Conservation (phyloP, 2,797 vertebrate species). For the Chrosomus eos region DNA sequence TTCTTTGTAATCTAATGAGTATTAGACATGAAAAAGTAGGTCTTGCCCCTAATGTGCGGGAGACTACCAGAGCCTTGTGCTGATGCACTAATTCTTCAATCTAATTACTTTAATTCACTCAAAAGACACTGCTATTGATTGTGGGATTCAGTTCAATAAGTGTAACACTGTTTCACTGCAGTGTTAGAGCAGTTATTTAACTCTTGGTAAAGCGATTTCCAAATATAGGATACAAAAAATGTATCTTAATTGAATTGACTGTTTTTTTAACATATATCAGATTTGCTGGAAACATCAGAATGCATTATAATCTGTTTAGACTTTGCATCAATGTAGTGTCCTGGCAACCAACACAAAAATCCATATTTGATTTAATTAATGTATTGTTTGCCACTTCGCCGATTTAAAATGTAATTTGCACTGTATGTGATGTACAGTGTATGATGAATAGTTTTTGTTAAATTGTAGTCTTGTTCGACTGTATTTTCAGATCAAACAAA, state of each 20-base stretch:
- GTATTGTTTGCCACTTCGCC: not conserved
- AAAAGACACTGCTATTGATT: conserved; percentile 61
- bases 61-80: conserved; percentile 49
- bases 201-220: conserved; percentile 25
- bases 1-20: conserved; percentile 46
- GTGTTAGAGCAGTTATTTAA: conserved; percentile 38
- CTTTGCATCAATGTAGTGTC: not conserved
- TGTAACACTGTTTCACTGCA: conserved; percentile 45
- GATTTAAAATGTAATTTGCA: not conserved
- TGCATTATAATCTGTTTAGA: not conserved
- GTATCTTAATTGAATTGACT: conserved; percentile 11
- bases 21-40: conserved; percentile 44
- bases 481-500: conserved; percentile 1
- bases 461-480: not conserved
- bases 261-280: not conserved
- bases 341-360: not conserved
- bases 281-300: conserved; percentile 18
- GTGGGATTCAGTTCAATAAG: conserved; percentile 52
- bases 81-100: conserved; percentile 59
- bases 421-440: not conserved
- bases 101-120: conserved; percentile 64
- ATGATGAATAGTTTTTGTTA: not conserved
- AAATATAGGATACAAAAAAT: conserved; percentile 1
- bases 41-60: conserved; percentile 40
- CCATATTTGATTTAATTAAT: not conserved